Evolutionary conservation across 2,113 vertebrate species (phyloP).

Genomic region (Strix uralensis): DNA sequence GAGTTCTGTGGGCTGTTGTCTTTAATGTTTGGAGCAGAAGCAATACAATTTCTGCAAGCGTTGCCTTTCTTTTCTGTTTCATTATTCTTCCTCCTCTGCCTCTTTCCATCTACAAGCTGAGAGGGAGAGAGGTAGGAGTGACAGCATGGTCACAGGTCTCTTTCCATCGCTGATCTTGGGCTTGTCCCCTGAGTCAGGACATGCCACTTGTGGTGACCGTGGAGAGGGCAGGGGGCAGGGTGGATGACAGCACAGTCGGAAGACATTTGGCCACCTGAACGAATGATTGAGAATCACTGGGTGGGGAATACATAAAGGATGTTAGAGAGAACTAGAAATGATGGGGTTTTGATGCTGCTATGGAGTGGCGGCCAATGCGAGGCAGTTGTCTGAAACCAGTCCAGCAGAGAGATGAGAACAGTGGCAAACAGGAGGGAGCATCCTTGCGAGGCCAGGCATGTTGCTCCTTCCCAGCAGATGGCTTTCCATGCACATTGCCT

Average conservation of each 20-base stretch:
- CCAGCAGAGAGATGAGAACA: not conserved
- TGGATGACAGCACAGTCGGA: not conserved
- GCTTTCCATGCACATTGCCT: constrained; percentile 71
- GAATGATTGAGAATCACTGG: not conserved
- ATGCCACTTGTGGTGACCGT: rapidly evolving
- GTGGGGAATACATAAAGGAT: not conserved
- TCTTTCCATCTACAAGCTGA: not conserved
- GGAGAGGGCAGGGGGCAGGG: not conserved
- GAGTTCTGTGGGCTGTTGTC: not conserved
- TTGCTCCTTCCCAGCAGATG: constrained; percentile 56
- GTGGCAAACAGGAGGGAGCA: not conserved
- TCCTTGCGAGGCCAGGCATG: not conserved
- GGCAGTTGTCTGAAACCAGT: not conserved
- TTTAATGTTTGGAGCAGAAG: constrained; percentile 14
- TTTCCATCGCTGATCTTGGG: not conserved
- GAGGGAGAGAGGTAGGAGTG: not conserved
- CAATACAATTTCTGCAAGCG: not conserved
- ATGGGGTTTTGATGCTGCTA: not conserved
- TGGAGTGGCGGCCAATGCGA: not conserved
- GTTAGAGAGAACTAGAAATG: not conserved
- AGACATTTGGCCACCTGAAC: not conserved
- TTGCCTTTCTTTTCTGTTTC: not conserved
- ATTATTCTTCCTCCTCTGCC: not conserved
- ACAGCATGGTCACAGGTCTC: not conserved
- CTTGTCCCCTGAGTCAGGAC: not conserved